Evolutionary conservation across 2,888 invertebrate genomes (phyloP).

Genomic region (Andrena praecox): DNA sequence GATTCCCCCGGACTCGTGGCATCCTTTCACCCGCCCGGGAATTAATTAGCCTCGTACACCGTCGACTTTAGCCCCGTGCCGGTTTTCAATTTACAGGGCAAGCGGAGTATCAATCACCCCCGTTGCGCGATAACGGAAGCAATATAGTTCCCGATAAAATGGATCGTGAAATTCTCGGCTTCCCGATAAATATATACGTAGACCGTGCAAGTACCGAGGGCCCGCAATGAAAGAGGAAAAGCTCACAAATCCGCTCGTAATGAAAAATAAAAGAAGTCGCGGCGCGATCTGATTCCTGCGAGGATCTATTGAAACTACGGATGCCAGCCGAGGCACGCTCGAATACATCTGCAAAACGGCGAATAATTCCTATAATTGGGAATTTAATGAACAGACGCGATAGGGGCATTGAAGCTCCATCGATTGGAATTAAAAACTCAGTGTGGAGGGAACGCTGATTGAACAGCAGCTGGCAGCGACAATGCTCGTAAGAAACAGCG

Average conservation of each 20-base stretch:
- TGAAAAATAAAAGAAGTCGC: too few relatives aligned
- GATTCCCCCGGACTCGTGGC: conserved; percentile 1
- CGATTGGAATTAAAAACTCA: not conserved
- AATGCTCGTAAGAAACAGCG: not conserved
- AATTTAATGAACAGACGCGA: not conserved
- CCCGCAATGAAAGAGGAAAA: too few relatives aligned
- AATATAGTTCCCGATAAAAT: not conserved
- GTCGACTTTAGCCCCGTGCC: not conserved
- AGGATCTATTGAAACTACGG: too few relatives aligned
- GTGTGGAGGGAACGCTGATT: not conserved
- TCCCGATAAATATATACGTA: too few relatives aligned
- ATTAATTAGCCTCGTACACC: conserved; percentile 13
- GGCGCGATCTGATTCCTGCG: too few relatives aligned
- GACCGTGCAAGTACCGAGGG: too few relatives aligned
- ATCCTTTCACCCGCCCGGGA: not conserved
- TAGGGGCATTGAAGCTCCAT: not conserved
- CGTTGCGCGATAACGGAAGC: not conserved
- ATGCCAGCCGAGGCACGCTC: too few relatives aligned
- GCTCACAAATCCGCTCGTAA: too few relatives aligned
- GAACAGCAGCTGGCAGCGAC: not conserved
- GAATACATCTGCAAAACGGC: not conserved
- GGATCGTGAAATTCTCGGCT: too few relatives aligned
- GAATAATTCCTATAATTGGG: not conserved
- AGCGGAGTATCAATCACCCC: not conserved
- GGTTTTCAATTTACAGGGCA: not conserved